Percentiles rank a stretch among this genome's conserved stretches.
Evolutionary conservation across 1,140 invertebrate species (phyloP).

Genomic region (Drosophila azteca): DNA sequence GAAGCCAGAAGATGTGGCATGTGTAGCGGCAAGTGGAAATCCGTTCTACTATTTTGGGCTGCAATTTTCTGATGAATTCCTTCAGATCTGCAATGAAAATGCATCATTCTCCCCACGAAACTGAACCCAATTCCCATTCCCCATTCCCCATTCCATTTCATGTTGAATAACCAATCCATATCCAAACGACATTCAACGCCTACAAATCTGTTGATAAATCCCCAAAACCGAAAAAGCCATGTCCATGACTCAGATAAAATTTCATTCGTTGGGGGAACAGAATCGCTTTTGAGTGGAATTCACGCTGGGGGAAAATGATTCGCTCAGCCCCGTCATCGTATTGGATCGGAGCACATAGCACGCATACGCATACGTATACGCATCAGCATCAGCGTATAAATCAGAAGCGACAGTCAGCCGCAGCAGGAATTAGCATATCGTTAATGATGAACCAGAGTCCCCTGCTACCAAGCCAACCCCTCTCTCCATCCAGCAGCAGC

Average conservation of each 20-base stretch:
- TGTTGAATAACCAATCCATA: too few relatives aligned
- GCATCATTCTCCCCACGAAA: too few relatives aligned
- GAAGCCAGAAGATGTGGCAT: slow-evolving; percentile 6
- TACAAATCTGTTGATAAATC: slow-evolving; percentile 6
- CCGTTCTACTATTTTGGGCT: too few relatives aligned
- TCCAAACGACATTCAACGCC: background rate
- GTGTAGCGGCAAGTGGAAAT: slow-evolving; percentile 21
- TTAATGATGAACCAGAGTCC: slow-evolving; percentile 27
- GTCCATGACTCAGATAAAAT: slow-evolving; percentile 10
- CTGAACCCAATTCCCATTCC: too few relatives aligned
- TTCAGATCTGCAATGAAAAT: too few relatives aligned
- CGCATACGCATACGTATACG: too few relatives aligned
- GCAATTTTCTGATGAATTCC: too few relatives aligned
- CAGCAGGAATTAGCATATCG: slow-evolving; percentile 34
- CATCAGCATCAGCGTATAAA: slow-evolving; percentile 21
- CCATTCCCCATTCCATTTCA: too few relatives aligned
- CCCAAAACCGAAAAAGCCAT: background rate
- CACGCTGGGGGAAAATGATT: slow-evolving; percentile 20
- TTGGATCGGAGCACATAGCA: too few relatives aligned
- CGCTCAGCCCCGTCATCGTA: slow-evolving; percentile 1
- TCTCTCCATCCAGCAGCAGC: background rate
- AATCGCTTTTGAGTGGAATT: slow-evolving; percentile 16
- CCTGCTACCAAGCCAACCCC: background rate
- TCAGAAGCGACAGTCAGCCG: slow-evolving; percentile 24
- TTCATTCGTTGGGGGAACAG: too few relatives aligned